Evolutionary conservation across 1,140 invertebrate genomes (phyloP).

Genomic region (Trichonephila clavipes): DNA sequence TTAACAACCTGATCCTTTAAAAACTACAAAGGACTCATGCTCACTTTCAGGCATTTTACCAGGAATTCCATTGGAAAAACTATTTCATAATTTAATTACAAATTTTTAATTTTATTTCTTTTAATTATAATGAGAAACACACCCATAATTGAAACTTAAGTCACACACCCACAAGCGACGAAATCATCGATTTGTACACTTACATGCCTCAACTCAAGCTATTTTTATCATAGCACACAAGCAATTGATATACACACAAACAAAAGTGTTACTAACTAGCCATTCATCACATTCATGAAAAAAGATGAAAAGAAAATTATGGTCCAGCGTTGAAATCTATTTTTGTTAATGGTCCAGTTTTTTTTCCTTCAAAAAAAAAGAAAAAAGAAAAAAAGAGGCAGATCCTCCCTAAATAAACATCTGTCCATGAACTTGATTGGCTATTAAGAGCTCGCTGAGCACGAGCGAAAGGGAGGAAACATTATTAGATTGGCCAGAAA

Average conservation of each 20-base stretch:
- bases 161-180: not conserved
- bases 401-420: slow-evolving; percentile 42
- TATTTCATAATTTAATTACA: too few relatives aligned
- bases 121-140: too few relatives aligned
- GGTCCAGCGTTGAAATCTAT: not conserved
- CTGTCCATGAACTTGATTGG: slow-evolving; percentile 44
- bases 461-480: not conserved
- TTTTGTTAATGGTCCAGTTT: not conserved
- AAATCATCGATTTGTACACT: not conserved
- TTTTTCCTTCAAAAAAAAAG: not conserved
- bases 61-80: too few relatives aligned
- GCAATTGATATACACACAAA: not conserved
- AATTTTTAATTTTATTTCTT: too few relatives aligned
- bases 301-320: slow-evolving; percentile 24
- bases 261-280: not conserved
- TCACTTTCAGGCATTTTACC: too few relatives aligned
- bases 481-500: not conserved
- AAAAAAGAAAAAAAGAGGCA: not conserved
- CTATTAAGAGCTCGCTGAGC: not conserved
- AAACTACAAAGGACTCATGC: too few relatives aligned
- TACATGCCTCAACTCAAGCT: not conserved
- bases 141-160: too few relatives aligned
- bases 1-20: too few relatives aligned
- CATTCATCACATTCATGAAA: not conserved
- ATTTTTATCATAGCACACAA: not conserved